These are phyloP conservation scores for Catostylus mosaicus DNA, from an alignment of 30 jellyfish, hydroid and myxozoan species.

Conservation along the genomic window DNA sequence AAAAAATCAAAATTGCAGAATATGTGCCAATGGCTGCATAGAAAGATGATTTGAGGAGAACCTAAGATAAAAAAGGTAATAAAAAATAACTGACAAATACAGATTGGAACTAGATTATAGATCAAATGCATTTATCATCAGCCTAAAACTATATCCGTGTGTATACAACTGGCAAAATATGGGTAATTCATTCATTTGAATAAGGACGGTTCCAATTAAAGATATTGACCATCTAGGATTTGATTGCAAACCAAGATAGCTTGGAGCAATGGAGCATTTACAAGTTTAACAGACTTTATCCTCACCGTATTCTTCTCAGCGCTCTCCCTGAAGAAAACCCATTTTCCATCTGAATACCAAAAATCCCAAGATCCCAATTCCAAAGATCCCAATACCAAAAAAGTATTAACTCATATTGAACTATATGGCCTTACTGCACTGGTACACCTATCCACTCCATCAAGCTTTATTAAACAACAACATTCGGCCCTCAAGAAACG, in stretches of 20 bases:
- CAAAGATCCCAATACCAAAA: too few species aligned
- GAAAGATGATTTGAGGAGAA: constrained; percentile 70
- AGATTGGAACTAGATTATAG: not conserved
- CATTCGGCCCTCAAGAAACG: not conserved
- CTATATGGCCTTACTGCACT: too few species aligned
- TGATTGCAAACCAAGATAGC: not conserved
- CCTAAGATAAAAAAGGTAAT: constrained; percentile 35
- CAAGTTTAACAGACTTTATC: too few species aligned
- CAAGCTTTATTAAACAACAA: not conserved
- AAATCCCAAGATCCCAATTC: too few species aligned
- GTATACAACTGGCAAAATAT: not conserved
- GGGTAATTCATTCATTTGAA: not conserved
- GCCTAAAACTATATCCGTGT: not conserved
- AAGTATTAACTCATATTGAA: too few species aligned
- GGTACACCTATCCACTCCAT: too few species aligned
- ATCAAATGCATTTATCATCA: not conserved
- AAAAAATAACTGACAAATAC: not conserved
- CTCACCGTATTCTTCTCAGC: too few species aligned
- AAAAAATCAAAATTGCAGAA: constrained; percentile 27
- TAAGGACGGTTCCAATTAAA: not conserved
- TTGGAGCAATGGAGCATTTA: too few species aligned
- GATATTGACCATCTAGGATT: not conserved
- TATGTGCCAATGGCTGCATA: constrained; percentile 62
- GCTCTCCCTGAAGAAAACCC: too few species aligned
- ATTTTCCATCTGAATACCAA: too few species aligned